These are phyloP conservation scores for Drosophila lacicola DNA, from an alignment of 2,888 invertebrate genomes.

Conservation along the genomic window DNA sequence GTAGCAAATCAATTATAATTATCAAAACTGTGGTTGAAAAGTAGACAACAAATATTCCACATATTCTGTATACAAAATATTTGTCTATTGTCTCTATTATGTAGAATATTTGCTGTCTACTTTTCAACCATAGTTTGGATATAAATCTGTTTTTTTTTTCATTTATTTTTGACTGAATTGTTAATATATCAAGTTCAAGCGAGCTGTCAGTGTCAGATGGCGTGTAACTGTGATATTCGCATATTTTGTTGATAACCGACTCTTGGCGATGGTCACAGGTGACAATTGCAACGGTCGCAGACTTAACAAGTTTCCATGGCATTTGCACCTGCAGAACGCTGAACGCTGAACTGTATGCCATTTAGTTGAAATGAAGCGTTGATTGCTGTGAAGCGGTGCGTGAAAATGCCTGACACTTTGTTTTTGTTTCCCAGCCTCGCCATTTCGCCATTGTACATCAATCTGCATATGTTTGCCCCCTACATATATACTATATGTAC, in stretches of 20 bases:
- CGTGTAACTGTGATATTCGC: slow-evolving; percentile 19
- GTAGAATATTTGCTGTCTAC: too few relatives aligned
- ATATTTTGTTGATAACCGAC: slow-evolving; percentile 16
- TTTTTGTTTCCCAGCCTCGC: slow-evolving; percentile 46
- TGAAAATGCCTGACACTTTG: slow-evolving; percentile 63
- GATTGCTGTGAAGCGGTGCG: slow-evolving; percentile 72
- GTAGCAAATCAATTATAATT: too few relatives aligned
- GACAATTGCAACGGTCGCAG: slow-evolving; percentile 12
- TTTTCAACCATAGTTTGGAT: too few relatives aligned
- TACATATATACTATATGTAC: slow-evolving; percentile 1
- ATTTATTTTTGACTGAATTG: not conserved
- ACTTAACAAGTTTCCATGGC: slow-evolving; percentile 8
- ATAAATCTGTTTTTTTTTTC: not conserved
- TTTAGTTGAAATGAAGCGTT: slow-evolving; percentile 74
- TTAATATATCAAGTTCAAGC: slow-evolving; percentile 32
- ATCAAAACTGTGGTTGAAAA: too few relatives aligned
- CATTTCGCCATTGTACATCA: slow-evolving; percentile 32
- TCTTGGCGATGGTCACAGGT: slow-evolving; percentile 7
- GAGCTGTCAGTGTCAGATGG: slow-evolving; percentile 29
- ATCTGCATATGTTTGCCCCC: slow-evolving; percentile 26
- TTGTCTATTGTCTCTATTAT: too few relatives aligned
- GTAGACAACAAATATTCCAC: too few relatives aligned
- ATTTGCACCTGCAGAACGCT: not conserved
- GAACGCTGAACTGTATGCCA: slow-evolving; percentile 16
- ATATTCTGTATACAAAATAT: too few relatives aligned